Percentiles rank a stretch among this genome's conserved stretches.
phyloP scores from a whole-genome alignment of 2,888 invertebrate species.

The Plagodis pulveraria region DNA sequence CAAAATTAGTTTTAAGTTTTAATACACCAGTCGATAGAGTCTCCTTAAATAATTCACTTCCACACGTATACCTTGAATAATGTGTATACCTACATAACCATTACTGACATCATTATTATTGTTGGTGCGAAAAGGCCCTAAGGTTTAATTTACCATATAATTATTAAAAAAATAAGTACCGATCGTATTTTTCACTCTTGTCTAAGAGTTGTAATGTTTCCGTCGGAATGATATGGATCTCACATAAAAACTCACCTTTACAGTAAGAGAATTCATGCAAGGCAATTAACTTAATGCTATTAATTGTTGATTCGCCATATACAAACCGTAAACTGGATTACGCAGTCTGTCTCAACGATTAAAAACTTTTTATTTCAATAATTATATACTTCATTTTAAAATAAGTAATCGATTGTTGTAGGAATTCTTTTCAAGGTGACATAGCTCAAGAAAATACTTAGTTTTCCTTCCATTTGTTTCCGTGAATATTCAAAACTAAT shows the following conservation, averaged over 20 bases:
- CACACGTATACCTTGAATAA: no score
- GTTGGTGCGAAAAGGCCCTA: no score
- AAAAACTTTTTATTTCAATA: slow-evolving; percentile 29
- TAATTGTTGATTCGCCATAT: slow-evolving; percentile 66
- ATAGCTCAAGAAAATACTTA: slow-evolving; percentile 4
- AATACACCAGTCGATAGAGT: no score
- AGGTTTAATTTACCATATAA: no score
- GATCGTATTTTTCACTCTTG: no score
- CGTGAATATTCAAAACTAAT: no score
- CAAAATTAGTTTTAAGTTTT: no score
- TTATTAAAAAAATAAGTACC: no score
- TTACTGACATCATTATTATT: no score
- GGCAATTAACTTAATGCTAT: slow-evolving; percentile 73
- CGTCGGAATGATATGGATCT: slow-evolving; percentile 38
- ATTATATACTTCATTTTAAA: slow-evolving; percentile 35
- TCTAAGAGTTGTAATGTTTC: no score
- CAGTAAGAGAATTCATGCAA: slow-evolving; percentile 53
- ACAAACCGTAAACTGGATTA: slow-evolving; percentile 47
- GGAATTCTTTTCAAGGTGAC: slow-evolving; percentile 7
- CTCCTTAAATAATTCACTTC: no score
- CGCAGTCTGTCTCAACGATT: slow-evolving; percentile 30
- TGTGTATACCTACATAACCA: no score
- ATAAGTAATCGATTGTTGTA: slow-evolving; percentile 18
- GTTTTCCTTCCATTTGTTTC: neutral
- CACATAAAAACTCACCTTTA: slow-evolving; percentile 52